Base-by-base conservation (phyloP, 2,888 invertebrate species). In the Microctonus aethiopoides region DNA sequence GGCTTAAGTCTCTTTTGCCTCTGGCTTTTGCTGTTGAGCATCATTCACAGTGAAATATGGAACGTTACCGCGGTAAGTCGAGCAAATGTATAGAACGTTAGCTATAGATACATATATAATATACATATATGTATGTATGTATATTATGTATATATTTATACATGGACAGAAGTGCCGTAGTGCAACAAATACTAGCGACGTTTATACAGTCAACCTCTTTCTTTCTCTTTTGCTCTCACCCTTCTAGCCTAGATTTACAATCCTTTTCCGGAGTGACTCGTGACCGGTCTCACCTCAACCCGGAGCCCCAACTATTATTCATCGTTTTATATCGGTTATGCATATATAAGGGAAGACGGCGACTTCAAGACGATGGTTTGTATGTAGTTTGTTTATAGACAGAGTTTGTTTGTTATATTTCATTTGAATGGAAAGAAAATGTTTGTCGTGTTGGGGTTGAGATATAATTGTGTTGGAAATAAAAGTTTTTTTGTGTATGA, bases 201-300 rank as follows among this genome's bases (percentile, higher is more conserved):
- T 60, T 20, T 60, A 39, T 39, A n/a, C n/a, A 39, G 13, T 56
- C n/a, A 56, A 61, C 36, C 54, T 41, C 16, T 67, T 1, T 39
- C n/a, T 39, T n/a, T 39, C 39, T 39, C 39, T 39, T 39, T 39
- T 39, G 39, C 57, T 54, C 59, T 65, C 52, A 32, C 64, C 61
- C 63, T 57, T 54, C 56, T 75, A 77, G 73, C 73, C 75, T 72
- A 77, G 75, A 79, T 79, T 76, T 78, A 71, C 65, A 72, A 71
- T 73, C 72, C 64, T 72, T 74, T 71, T 75, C 63, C 57, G 56
- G 59, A 51, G 59, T n/a, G 64, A 70, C 65, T 82, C 83, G 83
- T 83, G 83, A 83, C 80, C 74, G 75, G 76, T 79, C 77, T 80
- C 80, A 76, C 76, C 77, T 78, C 76, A 80, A 81, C 79, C 76